Conservation (phyloP, 2,888 invertebrate species). For the Pseudococcus jackbeardsleyi region DNA sequence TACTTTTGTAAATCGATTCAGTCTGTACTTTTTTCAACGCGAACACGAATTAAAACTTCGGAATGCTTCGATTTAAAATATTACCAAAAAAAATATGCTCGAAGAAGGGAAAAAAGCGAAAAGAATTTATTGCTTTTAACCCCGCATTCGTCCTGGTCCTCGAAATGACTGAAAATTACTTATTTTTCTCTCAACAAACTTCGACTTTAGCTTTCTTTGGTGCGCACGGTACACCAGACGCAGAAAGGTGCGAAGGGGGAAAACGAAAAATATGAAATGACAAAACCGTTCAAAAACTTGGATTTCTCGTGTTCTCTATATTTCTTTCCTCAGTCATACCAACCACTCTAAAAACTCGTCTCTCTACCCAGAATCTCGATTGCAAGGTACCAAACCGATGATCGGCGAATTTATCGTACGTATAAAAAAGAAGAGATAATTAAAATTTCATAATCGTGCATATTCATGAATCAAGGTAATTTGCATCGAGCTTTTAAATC, state of each 20-base stretch:
- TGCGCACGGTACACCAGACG: not conserved
- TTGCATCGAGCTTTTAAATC: slow-evolving; percentile 35
- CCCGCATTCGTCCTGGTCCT: not conserved
- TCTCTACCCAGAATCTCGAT: not conserved
- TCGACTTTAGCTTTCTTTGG: not conserved
- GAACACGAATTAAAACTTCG: slow-evolving; percentile 10
- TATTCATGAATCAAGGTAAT: not conserved
- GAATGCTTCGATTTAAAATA: slow-evolving; percentile 24
- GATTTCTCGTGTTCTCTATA: not conserved
- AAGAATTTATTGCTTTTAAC: slow-evolving; percentile 30
- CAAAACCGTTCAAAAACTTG: slow-evolving; percentile 7
- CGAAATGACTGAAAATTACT: not conserved
- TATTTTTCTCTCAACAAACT: slow-evolving; percentile 7
- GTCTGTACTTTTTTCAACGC: not conserved
- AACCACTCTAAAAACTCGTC: not conserved
- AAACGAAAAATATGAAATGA: slow-evolving; percentile 24
- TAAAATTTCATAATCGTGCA: slow-evolving; percentile 39
- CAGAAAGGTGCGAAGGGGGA: not conserved
- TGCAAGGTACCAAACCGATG: not conserved
- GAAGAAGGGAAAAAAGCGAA: not conserved
- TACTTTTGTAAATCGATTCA: not conserved
- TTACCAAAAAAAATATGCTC: not conserved
- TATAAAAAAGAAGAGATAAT: not conserved
- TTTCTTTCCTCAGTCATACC: not conserved
- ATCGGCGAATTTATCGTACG: slow-evolving; percentile 4